Percentiles rank a stretch among this genome's conserved stretches.
phyloP scores from a whole-genome alignment of 2,888 invertebrate species.

The Mythimna vitellina region DNA sequence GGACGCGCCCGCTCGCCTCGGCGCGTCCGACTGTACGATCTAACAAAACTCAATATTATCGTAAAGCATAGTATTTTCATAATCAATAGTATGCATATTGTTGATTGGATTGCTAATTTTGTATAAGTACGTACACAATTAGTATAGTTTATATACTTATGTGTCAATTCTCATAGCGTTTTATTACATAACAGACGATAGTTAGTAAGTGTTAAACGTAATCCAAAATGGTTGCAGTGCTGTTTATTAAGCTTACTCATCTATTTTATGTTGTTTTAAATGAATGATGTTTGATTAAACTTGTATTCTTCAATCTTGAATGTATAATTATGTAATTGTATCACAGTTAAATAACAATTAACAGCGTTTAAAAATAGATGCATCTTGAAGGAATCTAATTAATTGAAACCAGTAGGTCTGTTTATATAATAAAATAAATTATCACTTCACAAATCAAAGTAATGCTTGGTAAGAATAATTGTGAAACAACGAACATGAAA shows the following conservation, averaged over 20 bases:
- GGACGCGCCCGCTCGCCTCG: slow-evolving; percentile 60
- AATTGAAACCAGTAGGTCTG: slow-evolving; percentile 53
- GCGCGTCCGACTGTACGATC: slow-evolving; percentile 70
- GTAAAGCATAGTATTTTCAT: slow-evolving; percentile 87
- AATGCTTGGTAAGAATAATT: slow-evolving; percentile 71
- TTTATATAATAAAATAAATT: slow-evolving; percentile 58
- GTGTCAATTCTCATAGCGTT: slow-evolving; percentile 91
- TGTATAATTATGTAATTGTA: slow-evolving; percentile 52
- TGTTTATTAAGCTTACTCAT: slow-evolving; percentile 82
- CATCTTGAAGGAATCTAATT: slow-evolving; percentile 41
- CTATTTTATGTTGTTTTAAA: slow-evolving; percentile 69
- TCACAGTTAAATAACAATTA: slow-evolving; percentile 47
- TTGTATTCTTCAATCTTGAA: slow-evolving; percentile 62
- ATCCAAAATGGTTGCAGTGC: slow-evolving; percentile 82
- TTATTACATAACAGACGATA: slow-evolving; percentile 90
- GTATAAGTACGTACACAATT: slow-evolving; percentile 90
- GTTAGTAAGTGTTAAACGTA: slow-evolving; percentile 90
- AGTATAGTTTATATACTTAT: slow-evolving; percentile 91
- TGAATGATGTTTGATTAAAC: slow-evolving; percentile 53
- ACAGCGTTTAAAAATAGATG: slow-evolving; percentile 50
- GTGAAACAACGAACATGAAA: slow-evolving; percentile 84
- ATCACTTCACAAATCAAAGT: slow-evolving; percentile 67
- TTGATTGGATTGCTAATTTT: slow-evolving; percentile 90
- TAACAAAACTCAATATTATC: slow-evolving; percentile 80
- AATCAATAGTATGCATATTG: slow-evolving; percentile 89